Conservation (phyloP, 2,888 invertebrate species). For the Orthonevra nobilis region DNA sequence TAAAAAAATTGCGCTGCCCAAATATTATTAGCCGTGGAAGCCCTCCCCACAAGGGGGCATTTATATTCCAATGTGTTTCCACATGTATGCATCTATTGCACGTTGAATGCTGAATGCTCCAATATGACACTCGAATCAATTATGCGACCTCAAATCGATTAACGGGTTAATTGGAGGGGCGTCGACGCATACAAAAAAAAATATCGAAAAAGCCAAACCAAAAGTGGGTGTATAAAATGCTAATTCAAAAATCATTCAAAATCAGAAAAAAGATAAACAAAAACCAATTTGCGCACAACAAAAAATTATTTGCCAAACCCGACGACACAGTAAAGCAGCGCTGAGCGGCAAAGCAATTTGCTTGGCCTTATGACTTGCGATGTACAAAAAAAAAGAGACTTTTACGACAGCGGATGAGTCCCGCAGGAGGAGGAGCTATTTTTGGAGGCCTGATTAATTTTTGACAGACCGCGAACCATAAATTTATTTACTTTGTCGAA, state of each 20-base stretch:
- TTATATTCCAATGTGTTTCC: neutral
- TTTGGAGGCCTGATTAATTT: neutral
- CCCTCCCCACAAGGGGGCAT: neutral
- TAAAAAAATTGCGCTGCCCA: slow-evolving; percentile 3
- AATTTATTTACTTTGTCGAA: slow-evolving; percentile 6
- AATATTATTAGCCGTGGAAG: neutral
- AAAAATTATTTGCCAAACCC: neutral
- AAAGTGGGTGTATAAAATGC: too few relatives aligned
- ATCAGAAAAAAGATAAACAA: neutral
- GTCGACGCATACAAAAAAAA: neutral
- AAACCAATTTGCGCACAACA: too few relatives aligned
- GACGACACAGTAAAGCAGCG: too few relatives aligned
- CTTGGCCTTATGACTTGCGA: neutral
- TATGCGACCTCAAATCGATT: slow-evolving; percentile 39
- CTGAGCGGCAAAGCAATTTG: slow-evolving; percentile 3
- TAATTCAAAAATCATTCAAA: neutral
- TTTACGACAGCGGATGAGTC: too few relatives aligned
- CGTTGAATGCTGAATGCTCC: neutral
- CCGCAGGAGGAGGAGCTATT: neutral
- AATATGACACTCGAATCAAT: slow-evolving; percentile 20
- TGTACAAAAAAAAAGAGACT: too few relatives aligned
- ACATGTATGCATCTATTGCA: neutral
- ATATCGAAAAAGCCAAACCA: too few relatives aligned
- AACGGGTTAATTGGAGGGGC: neutral
- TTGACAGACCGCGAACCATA: neutral